A percentile compares a stretch with the other conserved stretches of the same genome.
Conservation (phyloP, 2,888 invertebrate genomes). For the Dynastes maya region DNA sequence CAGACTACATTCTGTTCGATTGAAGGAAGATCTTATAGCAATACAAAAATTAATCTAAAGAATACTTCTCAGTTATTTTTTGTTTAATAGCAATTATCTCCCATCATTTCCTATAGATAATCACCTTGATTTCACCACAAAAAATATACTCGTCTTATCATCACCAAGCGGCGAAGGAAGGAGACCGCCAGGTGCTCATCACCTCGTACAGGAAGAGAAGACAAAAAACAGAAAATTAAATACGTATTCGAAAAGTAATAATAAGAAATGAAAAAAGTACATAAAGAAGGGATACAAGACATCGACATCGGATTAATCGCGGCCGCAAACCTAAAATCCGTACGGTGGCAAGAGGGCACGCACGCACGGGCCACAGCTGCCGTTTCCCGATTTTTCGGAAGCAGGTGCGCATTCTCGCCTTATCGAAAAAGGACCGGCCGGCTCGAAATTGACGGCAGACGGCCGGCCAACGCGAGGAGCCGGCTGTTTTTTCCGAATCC, state of each 20-base stretch:
- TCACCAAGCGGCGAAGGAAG: background rate
- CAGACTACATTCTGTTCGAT: no score
- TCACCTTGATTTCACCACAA: no score
- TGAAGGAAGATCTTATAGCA: no score
- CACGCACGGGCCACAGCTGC: conserved; percentile 40
- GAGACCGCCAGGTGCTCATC: background rate
- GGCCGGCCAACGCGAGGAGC: background rate
- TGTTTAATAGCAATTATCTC: no score
- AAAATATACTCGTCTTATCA: background rate
- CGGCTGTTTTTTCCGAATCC: conserved; percentile 11
- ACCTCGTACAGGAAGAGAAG: background rate
- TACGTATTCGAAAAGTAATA: background rate
- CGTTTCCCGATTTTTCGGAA: conserved; percentile 42
- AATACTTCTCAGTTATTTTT: no score
- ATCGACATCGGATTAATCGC: conserved; percentile 9
- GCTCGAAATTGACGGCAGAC: conserved; percentile 41
- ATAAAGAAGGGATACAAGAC: background rate
- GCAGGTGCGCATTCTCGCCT: conserved; percentile 44
- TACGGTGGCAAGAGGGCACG: conserved; percentile 14
- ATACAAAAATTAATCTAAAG: no score
- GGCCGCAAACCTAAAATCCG: conserved; percentile 37
- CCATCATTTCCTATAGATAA: no score
- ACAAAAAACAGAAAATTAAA: background rate
- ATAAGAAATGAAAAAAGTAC: background rate
- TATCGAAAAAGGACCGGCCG: conserved; percentile 9